phyloP scores from a whole-genome alignment of 2,113 vertebrate genomes.

The Cottus gobio region DNA sequence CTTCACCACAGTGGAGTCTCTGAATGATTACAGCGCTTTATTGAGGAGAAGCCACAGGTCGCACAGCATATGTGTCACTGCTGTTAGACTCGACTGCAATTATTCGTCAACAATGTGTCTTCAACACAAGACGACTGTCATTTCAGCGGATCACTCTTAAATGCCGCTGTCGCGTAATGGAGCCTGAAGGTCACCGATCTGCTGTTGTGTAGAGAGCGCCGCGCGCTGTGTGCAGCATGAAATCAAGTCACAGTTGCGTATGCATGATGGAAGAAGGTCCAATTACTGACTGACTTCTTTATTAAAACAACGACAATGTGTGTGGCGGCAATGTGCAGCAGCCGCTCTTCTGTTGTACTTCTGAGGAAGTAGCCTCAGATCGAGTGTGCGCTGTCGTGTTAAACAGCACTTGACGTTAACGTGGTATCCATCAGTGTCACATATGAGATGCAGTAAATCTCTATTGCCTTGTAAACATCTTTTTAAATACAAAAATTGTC shows the following conservation, averaged over 20 bases:
- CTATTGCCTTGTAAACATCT: not conserved
- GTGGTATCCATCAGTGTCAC: not conserved
- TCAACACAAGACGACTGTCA: not conserved
- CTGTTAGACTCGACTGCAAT: not conserved
- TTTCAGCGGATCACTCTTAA: not conserved
- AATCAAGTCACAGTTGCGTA: not conserved
- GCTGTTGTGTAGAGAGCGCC: not conserved
- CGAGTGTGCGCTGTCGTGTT: not conserved
- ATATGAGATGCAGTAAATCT: not conserved
- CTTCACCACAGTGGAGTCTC: not conserved
- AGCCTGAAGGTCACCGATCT: not conserved
- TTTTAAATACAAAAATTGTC: conserved; percentile 11
- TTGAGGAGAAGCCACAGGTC: not conserved
- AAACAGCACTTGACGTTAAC: not conserved
- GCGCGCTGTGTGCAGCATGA: not conserved
- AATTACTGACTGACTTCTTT: not conserved
- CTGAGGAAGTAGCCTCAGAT: not conserved
- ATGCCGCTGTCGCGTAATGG: not conserved
- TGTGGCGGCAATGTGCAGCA: not conserved
- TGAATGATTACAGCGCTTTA: not conserved
- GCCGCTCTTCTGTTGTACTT: not conserved
- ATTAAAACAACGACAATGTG: not conserved
- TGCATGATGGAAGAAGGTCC: not conserved
- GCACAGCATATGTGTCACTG: not conserved
- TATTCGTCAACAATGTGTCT: not conserved